Evolutionary conservation across 2,888 invertebrate genomes (phyloP), one percentile per base, ranked within the genome.

Genomic region (Salticus scenicus): DNA sequence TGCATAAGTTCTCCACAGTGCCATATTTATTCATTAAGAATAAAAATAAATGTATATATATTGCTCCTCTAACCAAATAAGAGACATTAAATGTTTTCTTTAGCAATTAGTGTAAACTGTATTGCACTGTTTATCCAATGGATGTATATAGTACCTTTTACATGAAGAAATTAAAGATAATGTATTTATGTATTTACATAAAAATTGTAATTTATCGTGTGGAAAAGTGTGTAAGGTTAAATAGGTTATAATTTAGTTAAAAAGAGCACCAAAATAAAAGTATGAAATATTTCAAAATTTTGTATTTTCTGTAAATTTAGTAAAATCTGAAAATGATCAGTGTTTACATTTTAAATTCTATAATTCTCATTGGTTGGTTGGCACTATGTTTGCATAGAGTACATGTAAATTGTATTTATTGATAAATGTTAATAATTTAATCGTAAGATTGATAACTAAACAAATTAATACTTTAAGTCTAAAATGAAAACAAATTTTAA

Each of bases 111-210:
- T 37, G 37, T 37, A 4, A 14, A 8, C 17, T 51, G 5, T 5
- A 51, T 51, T 51, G 51, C 8, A 20, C 5, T 51, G 51, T 51
- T 51, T 51, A 51, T 20, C 51, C 5, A 51, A 51, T 51, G 10
- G 4, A 63, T 63, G 63, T 63, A 63, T 63, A 27, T 24, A 63
- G 63, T 63, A 27, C 63, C 28, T 63, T 63, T 63, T 63, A 14
- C 63, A 63, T 24, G 63, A 27, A 24, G 28, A 63, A 63, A 63
- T 63, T 24, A 63, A 63, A 63, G 63, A 63, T 24, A 63, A 63
- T 63, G 63, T 63, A 24, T 24, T 8, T 10, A 37, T 37, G 37
- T 51, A 51, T 51, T 51, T 51, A 51, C 51, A 5, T 20, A 51
- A 51, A 51, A 51, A 51, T 8, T 51, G 4, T 51, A 51, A 51